Conservation (phyloP, 1,140 invertebrate genomes). For the Ooceraea biroi region DNA sequence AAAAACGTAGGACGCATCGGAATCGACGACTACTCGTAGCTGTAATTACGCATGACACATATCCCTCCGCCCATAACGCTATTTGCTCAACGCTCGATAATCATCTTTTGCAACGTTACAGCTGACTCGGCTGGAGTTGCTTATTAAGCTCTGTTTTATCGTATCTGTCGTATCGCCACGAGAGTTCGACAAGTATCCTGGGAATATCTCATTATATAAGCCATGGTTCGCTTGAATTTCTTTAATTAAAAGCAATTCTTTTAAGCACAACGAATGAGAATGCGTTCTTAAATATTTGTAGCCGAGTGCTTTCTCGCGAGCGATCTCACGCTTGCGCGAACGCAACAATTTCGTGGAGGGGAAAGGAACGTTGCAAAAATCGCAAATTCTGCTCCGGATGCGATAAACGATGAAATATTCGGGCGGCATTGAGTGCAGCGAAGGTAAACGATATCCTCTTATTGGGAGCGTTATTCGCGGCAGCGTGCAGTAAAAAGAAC, state of each 20-base stretch:
- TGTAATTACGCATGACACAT: conserved; percentile 40
- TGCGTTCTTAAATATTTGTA: no score
- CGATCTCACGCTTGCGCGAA: no score
- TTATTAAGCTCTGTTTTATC: conserved; percentile 17
- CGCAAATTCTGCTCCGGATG: no score
- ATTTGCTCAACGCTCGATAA: conserved; percentile 24
- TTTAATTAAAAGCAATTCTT: no score
- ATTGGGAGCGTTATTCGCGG: neutral
- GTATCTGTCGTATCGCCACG: neutral
- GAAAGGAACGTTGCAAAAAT: no score
- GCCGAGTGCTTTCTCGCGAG: no score
- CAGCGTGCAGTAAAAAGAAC: neutral
- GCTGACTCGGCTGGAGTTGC: neutral
- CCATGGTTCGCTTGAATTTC: no score
- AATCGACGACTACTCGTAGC: neutral
- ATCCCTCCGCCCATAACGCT: conserved; percentile 18
- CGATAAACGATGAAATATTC: neutral
- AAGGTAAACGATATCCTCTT: neutral
- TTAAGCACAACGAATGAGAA: no score
- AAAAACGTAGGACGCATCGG: neutral
- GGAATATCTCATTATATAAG: no score
- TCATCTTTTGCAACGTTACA: conserved; percentile 37
- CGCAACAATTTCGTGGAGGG: no score
- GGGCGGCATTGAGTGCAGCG: neutral
- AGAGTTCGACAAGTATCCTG: neutral